These are phyloP conservation scores for Cremastobaeus sp. DNA, from an alignment of 2,888 invertebrate species.

Conservation along the genomic window DNA sequence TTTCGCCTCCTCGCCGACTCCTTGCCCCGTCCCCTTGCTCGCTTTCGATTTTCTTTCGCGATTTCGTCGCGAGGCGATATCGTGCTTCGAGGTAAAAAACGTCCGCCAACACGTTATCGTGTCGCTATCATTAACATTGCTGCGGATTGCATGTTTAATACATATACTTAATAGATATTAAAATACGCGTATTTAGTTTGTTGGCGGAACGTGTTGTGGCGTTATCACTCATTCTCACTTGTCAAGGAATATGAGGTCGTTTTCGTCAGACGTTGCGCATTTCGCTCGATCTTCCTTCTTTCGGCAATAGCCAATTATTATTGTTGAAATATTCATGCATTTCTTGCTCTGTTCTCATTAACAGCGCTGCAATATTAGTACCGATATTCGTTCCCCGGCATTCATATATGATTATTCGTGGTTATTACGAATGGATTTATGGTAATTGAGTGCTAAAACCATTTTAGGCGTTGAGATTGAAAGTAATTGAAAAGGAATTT, in stretches of 20 bases:
- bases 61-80: conserved; percentile 29
- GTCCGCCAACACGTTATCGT: conserved; percentile 18
- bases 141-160: conserved; percentile 51
- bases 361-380: no score
- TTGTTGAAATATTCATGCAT: conserved; percentile 29
- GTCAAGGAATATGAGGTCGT: conserved; percentile 58
- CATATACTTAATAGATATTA: conserved; percentile 57
- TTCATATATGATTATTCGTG: no score
- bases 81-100: conserved; percentile 25
- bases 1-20: conserved; percentile 31
- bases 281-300: conserved; percentile 53
- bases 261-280: conserved; percentile 59
- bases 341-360: no score
- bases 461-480: conserved; percentile 1
- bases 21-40: conserved; percentile 11
- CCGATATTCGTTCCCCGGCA: no score
- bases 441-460: conserved; percentile 7
- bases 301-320: conserved; percentile 1
- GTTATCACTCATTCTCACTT: conserved; percentile 53
- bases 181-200: conserved; percentile 55
- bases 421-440: conserved; percentile 11
- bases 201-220: conserved; percentile 44
- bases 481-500: conserved; percentile 17
- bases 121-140: conserved; percentile 31
- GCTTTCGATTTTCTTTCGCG: conserved; percentile 55